Conservation (phyloP, 2,797 vertebrate genomes). For the Phrynocephalus vlangalii region DNA sequence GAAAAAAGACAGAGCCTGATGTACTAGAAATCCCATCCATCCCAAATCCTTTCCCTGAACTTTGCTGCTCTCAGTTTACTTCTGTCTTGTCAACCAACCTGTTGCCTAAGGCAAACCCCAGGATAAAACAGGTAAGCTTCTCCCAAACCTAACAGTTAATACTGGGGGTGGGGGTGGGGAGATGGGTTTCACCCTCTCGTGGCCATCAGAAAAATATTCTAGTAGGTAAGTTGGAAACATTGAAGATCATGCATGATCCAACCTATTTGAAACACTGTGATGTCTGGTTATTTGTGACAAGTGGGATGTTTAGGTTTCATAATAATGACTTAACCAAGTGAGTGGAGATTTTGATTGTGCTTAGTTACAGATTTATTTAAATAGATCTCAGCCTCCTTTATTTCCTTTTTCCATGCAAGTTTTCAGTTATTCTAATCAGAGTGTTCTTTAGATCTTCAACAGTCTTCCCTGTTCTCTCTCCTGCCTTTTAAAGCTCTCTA, state of each 20-base stretch:
- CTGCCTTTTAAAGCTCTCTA: too few relatives aligned
- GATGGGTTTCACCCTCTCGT: too few relatives aligned
- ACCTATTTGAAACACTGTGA: background rate
- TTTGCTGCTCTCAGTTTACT: conserved; percentile 82
- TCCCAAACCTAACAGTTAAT: conserved; percentile 7
- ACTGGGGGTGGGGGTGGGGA: background rate
- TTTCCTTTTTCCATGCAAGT: background rate
- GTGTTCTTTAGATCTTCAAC: background rate
- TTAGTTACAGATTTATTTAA: background rate
- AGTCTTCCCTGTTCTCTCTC: background rate
- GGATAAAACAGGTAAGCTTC: conserved; percentile 85
- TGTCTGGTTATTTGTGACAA: background rate
- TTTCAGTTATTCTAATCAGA: background rate
- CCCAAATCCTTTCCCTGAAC: conserved; percentile 89
- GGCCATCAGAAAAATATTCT: background rate
- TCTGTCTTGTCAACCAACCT: conserved; percentile 86
- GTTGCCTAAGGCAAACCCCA: conserved; percentile 89
- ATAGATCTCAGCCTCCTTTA: background rate
- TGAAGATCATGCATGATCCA: background rate
- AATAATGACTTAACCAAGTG: background rate
- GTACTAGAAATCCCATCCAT: conserved; percentile 80
- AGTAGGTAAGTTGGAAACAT: background rate
- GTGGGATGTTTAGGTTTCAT: background rate
- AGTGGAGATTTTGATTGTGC: background rate
- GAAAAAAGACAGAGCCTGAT: conserved; percentile 79